Base-by-base conservation (phyloP, 2,797 vertebrate species). In the Melanotaenia maccullochi region DNA sequence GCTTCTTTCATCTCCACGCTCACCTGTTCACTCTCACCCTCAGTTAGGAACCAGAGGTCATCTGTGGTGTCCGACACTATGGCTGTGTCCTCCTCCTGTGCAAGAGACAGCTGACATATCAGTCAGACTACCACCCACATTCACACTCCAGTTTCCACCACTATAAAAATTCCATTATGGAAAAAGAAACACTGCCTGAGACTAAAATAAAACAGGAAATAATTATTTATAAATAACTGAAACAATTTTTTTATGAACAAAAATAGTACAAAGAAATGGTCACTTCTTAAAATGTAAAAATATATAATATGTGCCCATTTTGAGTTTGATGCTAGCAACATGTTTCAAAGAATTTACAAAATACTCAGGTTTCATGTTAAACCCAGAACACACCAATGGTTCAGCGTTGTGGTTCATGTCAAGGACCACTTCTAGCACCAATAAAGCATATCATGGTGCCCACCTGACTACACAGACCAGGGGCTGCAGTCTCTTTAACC, bases 51-150 rank as follows among this genome's bases (percentile, higher is more conserved):
- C 96, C 97, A 98, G 68, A 98, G 92, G 81, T 99, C 98, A 25
- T 99, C 98, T 0, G 97, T 99, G 68, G 97, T 97, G 89, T 99
- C 98, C 0, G 98, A 99, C 85, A 99, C 97, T 18, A 98, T 82
- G 35, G 96, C 97, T 5, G 98, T 99, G 93, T 97, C 97, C 66
- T 97, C 90, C 85, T 97, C 98, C 98, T 99, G 94, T 30, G 54
- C 90, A 62, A 88, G 88, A 88, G 91, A 95, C 83, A 94, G 73
- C 93, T 92, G 77, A 85, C 84, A 82, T 81, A 89, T 94, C 86
- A 94, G 92, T 93, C 90, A 94, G 91, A 90, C 79, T 81, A 91
- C 81, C 85, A 87, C 83, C 75, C 85, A 87, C 82, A 55, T 79
- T 85, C 57, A 66, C 7, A 16, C 30, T 72, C 71, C 30, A 28